Conservation (phyloP, 1,140 invertebrate species). For the Scaptomyza hsui region DNA sequence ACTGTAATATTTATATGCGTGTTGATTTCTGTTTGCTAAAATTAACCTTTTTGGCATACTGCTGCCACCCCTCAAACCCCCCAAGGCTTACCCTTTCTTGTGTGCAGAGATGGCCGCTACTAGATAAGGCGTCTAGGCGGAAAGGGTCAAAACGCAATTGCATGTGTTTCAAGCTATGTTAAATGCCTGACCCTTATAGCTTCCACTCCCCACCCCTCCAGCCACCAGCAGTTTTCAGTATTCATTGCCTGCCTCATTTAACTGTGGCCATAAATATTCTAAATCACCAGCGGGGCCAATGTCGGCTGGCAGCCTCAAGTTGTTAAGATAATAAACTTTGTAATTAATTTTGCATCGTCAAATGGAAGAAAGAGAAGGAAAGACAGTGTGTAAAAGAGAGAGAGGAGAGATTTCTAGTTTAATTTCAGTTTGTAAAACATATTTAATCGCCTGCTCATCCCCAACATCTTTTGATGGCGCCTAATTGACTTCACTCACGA, state of each 20-base stretch:
- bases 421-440: constrained; percentile 33
- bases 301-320: constrained; percentile 53
- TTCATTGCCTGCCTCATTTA: constrained; percentile 72
- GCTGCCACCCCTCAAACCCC: background rate
- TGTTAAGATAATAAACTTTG: constrained; percentile 81
- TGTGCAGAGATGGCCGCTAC: constrained; percentile 60
- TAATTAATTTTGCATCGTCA: constrained; percentile 82
- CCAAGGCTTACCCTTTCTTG: background rate
- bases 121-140: constrained; percentile 52
- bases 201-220: background rate
- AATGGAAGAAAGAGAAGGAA: constrained; percentile 26
- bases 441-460: constrained; percentile 44
- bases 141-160: constrained; percentile 69
- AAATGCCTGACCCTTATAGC: constrained; percentile 23
- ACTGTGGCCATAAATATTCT: constrained; percentile 75
- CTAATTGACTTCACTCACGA: constrained; percentile 74
- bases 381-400: background rate
- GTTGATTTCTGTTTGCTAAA: constrained; percentile 82
- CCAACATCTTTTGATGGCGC: constrained; percentile 37
- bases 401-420: constrained; percentile 23
- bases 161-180: constrained; percentile 26
- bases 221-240: background rate
- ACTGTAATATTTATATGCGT: constrained; percentile 78
- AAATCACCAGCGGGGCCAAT: constrained; percentile 69
- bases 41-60: constrained; percentile 64